phyloP scores from a whole-genome alignment of 2,888 invertebrate species.

The Bombyx huttoni region DNA sequence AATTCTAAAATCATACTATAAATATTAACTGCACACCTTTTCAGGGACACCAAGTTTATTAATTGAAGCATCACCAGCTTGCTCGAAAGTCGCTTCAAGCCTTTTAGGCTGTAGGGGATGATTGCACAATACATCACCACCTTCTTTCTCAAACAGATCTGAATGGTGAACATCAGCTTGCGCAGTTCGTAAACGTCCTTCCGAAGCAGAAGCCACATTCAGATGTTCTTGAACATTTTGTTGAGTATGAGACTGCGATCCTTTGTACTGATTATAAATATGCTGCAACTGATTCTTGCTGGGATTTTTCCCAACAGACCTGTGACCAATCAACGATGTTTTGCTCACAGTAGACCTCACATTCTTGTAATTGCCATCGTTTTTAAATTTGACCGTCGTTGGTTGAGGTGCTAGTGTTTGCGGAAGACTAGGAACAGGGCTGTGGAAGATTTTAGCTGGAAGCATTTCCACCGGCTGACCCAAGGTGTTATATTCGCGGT shows the following conservation, averaged over 20 bases:
- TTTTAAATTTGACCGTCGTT: constrained; percentile 12
- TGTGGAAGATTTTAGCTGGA: constrained; percentile 29
- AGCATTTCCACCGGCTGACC: constrained; percentile 51
- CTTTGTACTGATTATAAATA: constrained; percentile 53
- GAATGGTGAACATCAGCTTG: constrained; percentile 13
- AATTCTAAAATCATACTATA: not conserved
- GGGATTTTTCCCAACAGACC: constrained; percentile 27
- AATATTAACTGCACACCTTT: constrained; percentile 17
- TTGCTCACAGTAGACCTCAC: constrained; percentile 53
- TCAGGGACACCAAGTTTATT: constrained; percentile 18
- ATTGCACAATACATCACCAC: constrained; percentile 39
- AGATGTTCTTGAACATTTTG: constrained; percentile 28
- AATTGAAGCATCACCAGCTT: constrained; percentile 32
- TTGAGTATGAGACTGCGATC: constrained; percentile 48
- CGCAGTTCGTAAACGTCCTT: constrained; percentile 30
- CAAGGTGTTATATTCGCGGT: constrained; percentile 43
- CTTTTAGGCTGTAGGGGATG: constrained; percentile 17
- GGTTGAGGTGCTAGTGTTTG: constrained; percentile 48
- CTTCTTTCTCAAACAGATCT: constrained; percentile 38
- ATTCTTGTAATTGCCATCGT: constrained; percentile 24
- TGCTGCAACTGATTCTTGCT: constrained; percentile 50
- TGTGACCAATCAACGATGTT: constrained; percentile 40
- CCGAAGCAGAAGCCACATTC: constrained; percentile 24
- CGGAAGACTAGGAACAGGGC: constrained; percentile 24
- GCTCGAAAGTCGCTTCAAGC: constrained; percentile 17